These are phyloP conservation scores for Diploscapter pachys DNA, from an alignment of 1,140 invertebrate genomes.

Conservation along the genomic window DNA sequence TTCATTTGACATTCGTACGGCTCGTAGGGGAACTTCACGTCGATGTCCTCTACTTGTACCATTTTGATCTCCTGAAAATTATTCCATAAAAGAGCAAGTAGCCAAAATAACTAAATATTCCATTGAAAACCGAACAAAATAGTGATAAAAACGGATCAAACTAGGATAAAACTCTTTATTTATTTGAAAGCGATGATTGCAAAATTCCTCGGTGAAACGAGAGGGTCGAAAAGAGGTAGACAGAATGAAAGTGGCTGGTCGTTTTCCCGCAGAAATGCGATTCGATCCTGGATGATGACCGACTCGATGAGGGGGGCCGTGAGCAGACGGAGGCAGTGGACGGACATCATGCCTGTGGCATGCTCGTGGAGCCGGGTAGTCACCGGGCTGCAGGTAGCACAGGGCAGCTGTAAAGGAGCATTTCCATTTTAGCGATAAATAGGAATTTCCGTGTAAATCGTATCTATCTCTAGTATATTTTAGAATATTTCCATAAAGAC, in stretches of 20 bases:
- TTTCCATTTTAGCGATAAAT: no score
- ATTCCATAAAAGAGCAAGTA: no score
- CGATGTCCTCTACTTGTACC: not conserved
- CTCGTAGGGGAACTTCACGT: conserved; percentile 52
- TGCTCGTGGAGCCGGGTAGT: no score
- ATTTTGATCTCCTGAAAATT: no score
- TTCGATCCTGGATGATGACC: conserved; percentile 41
- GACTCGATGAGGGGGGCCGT: conserved; percentile 48
- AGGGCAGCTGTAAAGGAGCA: no score
- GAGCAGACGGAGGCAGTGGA: conserved; percentile 44
- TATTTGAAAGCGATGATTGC: conserved; percentile 40
- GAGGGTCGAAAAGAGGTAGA: conserved; percentile 41
- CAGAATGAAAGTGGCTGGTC: conserved; percentile 12
- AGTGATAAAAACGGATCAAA: not conserved
- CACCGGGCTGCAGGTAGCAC: no score
- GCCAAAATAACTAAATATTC: no score
- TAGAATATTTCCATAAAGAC: no score
- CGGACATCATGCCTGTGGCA: conserved; percentile 5
- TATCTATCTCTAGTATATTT: no score
- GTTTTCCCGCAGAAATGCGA: conserved; percentile 39
- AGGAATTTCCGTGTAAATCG: no score
- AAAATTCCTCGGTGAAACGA: conserved; percentile 45
- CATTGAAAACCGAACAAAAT: no score
- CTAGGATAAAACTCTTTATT: not conserved
- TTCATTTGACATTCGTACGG: conserved; percentile 54